A percentile compares a stretch with the other conserved stretches of the same genome.
Evolutionary conservation across 2,888 invertebrate species (phyloP).

Genomic region (Linnaemya vulpina): DNA sequence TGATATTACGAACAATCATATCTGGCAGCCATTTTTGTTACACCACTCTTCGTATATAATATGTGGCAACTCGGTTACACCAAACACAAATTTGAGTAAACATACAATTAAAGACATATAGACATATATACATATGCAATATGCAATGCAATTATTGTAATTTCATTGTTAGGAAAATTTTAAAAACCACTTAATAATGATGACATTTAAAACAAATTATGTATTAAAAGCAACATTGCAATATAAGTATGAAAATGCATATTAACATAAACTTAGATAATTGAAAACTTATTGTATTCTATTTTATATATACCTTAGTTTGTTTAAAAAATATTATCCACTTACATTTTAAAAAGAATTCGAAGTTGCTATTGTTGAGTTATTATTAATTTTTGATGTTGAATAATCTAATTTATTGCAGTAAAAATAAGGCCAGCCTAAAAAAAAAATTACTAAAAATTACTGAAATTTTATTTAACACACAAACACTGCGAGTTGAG

Average conservation of each 20-base stretch:
- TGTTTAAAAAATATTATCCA: not conserved
- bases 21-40: conserved; percentile 23
- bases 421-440: conserved; percentile 7
- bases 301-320: no score
- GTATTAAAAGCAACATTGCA: not conserved
- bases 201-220: conserved; percentile 8
- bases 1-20: not conserved
- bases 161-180: conserved; percentile 47
- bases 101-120: conserved; percentile 24
- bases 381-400: conserved; percentile 30
- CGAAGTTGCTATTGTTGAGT: not conserved
- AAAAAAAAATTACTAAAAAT: conserved; percentile 71
- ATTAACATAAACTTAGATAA: no score
- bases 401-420: conserved; percentile 21
- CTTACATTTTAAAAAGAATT: conserved; percentile 24
- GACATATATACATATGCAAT: not conserved
- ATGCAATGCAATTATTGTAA: conserved; percentile 49
- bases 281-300: no score
- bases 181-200: conserved; percentile 5
- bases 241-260: not conserved
- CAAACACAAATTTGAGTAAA: conserved; percentile 11
- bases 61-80: conserved; percentile 32
- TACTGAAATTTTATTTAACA: conserved; percentile 75
- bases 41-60: not conserved
- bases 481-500: conserved; percentile 34